Conservation (phyloP, 2,888 invertebrate genomes). For the Sphecodes monilicornis region DNA sequence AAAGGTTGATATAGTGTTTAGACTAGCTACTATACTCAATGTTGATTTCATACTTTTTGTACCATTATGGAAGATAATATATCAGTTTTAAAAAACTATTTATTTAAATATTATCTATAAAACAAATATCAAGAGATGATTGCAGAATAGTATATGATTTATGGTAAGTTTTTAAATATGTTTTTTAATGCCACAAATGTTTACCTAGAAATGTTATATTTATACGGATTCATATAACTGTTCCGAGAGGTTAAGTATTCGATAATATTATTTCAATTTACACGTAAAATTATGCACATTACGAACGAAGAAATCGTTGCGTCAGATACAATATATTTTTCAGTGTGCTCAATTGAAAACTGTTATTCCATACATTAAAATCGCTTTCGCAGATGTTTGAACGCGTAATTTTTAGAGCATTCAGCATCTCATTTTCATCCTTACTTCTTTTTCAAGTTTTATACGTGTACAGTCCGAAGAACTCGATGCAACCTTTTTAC, state of each 20-base stretch:
- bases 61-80: not conserved
- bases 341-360: not conserved
- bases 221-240: not conserved
- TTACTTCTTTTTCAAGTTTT: not conserved
- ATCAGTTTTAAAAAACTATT: not conserved
- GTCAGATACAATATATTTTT: not conserved
- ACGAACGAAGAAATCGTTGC: not conserved
- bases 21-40: too few species aligned
- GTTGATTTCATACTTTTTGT: not conserved
- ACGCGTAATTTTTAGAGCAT: constrained; percentile 2
- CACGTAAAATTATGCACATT: not conserved
- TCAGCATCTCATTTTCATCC: not conserved
- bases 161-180: not conserved
- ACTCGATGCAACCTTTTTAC: not conserved
- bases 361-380: not conserved
- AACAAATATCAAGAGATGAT: not conserved
- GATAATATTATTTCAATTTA: not conserved
- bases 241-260: not conserved
- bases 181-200: not conserved
- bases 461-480: not conserved
- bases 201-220: not conserved
- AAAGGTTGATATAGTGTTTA: too few species aligned
- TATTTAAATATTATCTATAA: not conserved
- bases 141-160: too few species aligned
- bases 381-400: not conserved